Base-by-base conservation (phyloP, 2,888 invertebrate species). In the Sarcophaga variegata region DNA sequence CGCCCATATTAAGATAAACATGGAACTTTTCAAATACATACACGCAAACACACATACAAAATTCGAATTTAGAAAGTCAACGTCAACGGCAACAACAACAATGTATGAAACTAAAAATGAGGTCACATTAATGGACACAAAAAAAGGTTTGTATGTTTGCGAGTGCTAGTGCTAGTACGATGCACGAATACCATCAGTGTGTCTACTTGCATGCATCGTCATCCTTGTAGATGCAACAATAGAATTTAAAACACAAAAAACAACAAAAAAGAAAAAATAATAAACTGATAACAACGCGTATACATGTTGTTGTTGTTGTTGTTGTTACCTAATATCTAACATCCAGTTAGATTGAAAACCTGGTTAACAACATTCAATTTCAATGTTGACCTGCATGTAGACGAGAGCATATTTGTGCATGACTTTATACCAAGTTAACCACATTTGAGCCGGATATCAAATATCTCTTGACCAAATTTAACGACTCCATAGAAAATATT, bases 261-360 rank as follows among this genome's bases (percentile, higher is more conserved):
- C 17, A n/a, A 54, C 49, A 54, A 76, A 37, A 76, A 45, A 20
- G 45, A 76, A 66, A 66, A 54, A 76, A 66, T 66, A 66, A 66
- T 66, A 66, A 75, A 63, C 62, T 74, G 27, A 67, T 20, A 76
- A 59, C 66, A 76, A 66, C 54, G 76, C 54, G 66, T 37, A 37
- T 76, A 63, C 64, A 54, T 12, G 20, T 37, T 37, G 17, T 17
- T 45, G 54, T 64, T 59, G 59, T 47, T 59, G 54, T 79, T 64
- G 49, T 37, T 76, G 75, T 54, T 71, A 8, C 27, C 25, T 17
- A 76, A 79, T 75, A 75, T 67, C 80, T 79, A 80, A 80, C 76
- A 71, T 71, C 59, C 71, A 80, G 75, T 76, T 71, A 80, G 66
- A 84, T 80, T 76, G 70, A 76, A 80, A 80, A 80, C 84, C 84